These are phyloP conservation scores for Drosophila testacea DNA, from an alignment of 2,888 invertebrate species.

Conservation along the genomic window DNA sequence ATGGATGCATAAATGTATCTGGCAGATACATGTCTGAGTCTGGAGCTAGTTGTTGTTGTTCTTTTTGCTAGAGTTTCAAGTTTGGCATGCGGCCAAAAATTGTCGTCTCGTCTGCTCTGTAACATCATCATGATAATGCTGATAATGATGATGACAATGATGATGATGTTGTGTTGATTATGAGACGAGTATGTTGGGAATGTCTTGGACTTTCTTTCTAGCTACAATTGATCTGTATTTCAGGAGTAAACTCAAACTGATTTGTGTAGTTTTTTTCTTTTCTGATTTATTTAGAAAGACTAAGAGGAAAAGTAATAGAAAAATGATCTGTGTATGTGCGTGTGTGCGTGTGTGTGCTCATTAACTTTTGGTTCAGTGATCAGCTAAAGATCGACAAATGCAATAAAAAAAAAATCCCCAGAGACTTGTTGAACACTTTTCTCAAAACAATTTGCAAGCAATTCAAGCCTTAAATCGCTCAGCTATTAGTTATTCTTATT, in stretches of 20 bases:
- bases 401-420: not conserved
- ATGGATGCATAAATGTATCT: constrained; percentile 23
- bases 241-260: too few species aligned
- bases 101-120: constrained; percentile 52
- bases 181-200: constrained; percentile 2
- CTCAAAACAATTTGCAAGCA: constrained; percentile 41
- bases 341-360: not conserved
- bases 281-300: too few species aligned
- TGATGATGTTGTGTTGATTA: constrained; percentile 4
- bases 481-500: constrained; percentile 46
- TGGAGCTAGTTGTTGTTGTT: constrained; percentile 37
- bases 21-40: constrained; percentile 21
- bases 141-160: constrained; percentile 3
- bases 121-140: constrained; percentile 26
- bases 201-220: constrained; percentile 2
- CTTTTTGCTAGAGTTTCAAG: constrained; percentile 36
- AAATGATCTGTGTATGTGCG: constrained; percentile 1
- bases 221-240: too few species aligned
- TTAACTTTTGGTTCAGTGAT: constrained; percentile 35
- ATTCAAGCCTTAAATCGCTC: constrained; percentile 68
- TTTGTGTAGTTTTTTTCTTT: too few species aligned
- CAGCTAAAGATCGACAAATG: constrained; percentile 42
- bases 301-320: too few species aligned
- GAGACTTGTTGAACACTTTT: constrained; percentile 30
- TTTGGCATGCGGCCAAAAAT: constrained; percentile 65